Percentiles rank a stretch among this genome's conserved stretches.
Evolutionary conservation across 1,140 invertebrate species (phyloP).

Genomic region (Drosophila asahinai): DNA sequence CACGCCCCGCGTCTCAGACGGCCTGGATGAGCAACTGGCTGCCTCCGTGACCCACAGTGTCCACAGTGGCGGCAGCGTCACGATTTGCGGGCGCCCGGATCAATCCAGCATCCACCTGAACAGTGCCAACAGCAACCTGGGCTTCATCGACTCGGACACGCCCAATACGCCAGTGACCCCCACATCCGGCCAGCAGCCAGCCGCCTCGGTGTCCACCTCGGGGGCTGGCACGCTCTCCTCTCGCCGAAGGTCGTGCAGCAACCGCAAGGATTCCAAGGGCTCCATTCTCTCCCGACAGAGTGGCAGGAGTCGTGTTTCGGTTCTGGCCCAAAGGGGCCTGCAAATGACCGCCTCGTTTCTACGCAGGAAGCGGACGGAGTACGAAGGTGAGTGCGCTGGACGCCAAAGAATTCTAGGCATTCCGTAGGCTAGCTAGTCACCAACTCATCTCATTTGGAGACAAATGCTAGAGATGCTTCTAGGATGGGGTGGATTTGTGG

Average conservation of each 20-base stretch:
- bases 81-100: conserved; percentile 42
- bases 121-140: conserved; percentile 81
- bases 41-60: conserved; percentile 56
- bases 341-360: conserved; percentile 77
- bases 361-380: conserved; percentile 71
- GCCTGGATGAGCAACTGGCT: conserved; percentile 74
- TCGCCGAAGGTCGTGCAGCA: conserved; percentile 41
- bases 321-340: conserved; percentile 60
- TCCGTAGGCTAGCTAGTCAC: conserved; percentile 29
- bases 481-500: background rate
- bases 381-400: conserved; percentile 73
- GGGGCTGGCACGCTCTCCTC: conserved; percentile 64
- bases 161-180: conserved; percentile 70
- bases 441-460: conserved; percentile 4
- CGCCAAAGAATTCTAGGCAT: conserved; percentile 11
- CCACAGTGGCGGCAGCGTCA: conserved; percentile 49
- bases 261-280: conserved; percentile 72
- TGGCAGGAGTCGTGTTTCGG: conserved; percentile 51
- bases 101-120: conserved; percentile 74
- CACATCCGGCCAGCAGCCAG: conserved; percentile 48
- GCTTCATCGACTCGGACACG: conserved; percentile 80
- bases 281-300: conserved; percentile 69
- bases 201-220: conserved; percentile 51
- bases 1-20: conserved; percentile 54
- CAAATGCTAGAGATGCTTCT: conserved; percentile 9